phyloP scores from a whole-genome alignment of 1,140 invertebrate genomes.

The Bombus waltoni region DNA sequence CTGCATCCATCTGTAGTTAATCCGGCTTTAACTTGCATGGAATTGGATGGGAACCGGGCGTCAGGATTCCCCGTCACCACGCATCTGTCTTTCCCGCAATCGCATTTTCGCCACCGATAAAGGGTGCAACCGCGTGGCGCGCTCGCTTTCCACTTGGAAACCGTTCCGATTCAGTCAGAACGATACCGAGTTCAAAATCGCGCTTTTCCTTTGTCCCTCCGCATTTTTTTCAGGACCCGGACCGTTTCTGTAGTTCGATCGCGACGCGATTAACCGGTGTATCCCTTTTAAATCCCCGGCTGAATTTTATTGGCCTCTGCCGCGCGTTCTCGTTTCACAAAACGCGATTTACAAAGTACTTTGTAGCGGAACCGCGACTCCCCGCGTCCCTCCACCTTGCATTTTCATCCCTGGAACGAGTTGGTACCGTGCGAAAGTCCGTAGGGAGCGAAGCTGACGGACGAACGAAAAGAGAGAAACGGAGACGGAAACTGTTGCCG shows the following conservation, averaged over 20 bases:
- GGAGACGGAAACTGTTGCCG: background rate
- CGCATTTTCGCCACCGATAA: constrained; percentile 34
- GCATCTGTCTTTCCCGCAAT: constrained; percentile 38
- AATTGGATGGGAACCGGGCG: constrained; percentile 35
- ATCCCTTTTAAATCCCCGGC: background rate
- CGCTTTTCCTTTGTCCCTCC: background rate
- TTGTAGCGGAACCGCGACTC: background rate
- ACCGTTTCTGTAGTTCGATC: constrained; percentile 31
- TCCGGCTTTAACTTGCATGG: constrained; percentile 39
- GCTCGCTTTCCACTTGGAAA: background rate
- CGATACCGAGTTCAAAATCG: background rate
- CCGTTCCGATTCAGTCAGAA: background rate
- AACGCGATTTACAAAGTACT: constrained; percentile 44
- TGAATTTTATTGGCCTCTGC: constrained; percentile 31
- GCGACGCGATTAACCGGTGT: constrained; percentile 10
- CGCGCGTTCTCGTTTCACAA: constrained; percentile 39
- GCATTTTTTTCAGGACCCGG: background rate
- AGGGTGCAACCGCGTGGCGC: background rate
- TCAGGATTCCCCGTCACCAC: background rate
- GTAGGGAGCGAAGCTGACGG: constrained; percentile 24
- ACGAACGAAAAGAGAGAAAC: constrained; percentile 1
- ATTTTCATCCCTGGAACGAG: background rate
- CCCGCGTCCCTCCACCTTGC: background rate
- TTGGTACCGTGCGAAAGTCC: constrained; percentile 21
- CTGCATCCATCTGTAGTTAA: constrained; percentile 48